A percentile compares a stretch with the other conserved stretches of the same genome.
Conservation (phyloP, 2,113 vertebrate genomes). For the Scalopus aquaticus region DNA sequence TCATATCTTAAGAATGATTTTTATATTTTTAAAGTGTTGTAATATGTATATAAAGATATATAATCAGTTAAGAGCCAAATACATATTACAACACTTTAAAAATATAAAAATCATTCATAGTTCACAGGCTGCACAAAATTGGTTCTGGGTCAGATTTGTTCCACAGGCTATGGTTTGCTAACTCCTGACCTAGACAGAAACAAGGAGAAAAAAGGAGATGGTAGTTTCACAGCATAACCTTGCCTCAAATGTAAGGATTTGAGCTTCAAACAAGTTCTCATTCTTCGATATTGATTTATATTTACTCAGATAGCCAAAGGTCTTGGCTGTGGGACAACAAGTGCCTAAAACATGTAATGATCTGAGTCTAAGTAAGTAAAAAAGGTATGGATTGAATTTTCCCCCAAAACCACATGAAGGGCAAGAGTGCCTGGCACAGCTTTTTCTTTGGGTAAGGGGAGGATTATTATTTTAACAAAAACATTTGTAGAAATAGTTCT, state of each 20-base stretch:
- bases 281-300: constrained; percentile 48
- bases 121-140: neutral
- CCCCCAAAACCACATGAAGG: constrained; percentile 67
- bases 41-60: too few relatives aligned
- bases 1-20: neutral
- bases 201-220: neutral
- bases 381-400: constrained; percentile 61
- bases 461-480: constrained; percentile 67
- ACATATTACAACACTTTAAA: constrained; percentile 3
- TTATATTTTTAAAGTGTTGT: too few relatives aligned
- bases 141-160: neutral
- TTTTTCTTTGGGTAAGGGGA: constrained; percentile 8
- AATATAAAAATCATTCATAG: neutral
- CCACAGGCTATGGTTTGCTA: neutral
- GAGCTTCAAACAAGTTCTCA: constrained; percentile 25
- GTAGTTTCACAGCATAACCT: constrained; percentile 17
- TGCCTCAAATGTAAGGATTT: neutral
- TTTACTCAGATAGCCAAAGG: constrained; percentile 43
- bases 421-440: constrained; percentile 39
- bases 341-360: constrained; percentile 48
- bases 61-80: too few relatives aligned
- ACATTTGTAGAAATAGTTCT: constrained; percentile 68
- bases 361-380: constrained; percentile 65
- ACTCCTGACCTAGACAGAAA: neutral
- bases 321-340: constrained; percentile 32